Conservation (phyloP, 2,888 invertebrate genomes). For the Toxonevra muliebris region DNA sequence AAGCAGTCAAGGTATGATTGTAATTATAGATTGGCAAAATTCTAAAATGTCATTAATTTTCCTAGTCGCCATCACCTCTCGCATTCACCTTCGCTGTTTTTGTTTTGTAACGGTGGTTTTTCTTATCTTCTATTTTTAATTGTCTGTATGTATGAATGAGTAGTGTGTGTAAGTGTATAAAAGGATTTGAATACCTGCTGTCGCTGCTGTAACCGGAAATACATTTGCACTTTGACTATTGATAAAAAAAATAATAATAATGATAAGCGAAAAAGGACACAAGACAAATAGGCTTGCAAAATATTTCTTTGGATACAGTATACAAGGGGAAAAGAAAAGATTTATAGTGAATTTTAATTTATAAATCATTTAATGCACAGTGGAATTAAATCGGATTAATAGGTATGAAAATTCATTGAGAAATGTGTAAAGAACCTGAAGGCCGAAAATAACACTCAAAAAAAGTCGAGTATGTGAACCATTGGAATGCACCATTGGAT, state of each 20-base stretch:
- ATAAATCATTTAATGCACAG: conserved; percentile 12
- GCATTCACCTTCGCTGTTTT: conserved; percentile 18
- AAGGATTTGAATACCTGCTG: neutral
- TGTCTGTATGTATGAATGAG: conserved; percentile 13
- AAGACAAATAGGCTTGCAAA: conserved; percentile 26
- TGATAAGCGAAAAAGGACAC: conserved; percentile 18
- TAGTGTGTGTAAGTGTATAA: neutral
- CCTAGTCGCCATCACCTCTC: conserved; percentile 33
- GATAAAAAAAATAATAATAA: conserved; percentile 12
- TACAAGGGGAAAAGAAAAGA: neutral
- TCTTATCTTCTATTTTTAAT: neutral
- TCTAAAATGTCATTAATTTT: conserved; percentile 59
- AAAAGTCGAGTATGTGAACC: too few relatives aligned
- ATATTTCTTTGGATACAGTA: neutral
- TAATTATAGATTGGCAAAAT: conserved; percentile 59
- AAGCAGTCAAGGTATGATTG: conserved; percentile 45
- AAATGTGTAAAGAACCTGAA: too few relatives aligned
- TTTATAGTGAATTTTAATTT: conserved; percentile 20
- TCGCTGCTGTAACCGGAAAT: conserved; percentile 15
- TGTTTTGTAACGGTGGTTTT: conserved; percentile 21
- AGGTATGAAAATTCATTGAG: too few relatives aligned
- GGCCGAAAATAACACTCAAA: too few relatives aligned
- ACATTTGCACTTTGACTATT: conserved; percentile 10
- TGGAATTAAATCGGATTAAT: neutral
- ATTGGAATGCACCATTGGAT: too few relatives aligned